A percentile compares a stretch with the other conserved stretches of the same genome.
These are phyloP conservation scores for Euplagia quadripunctaria DNA, from an alignment of 2,888 invertebrate genomes.

Conservation along the genomic window DNA sequence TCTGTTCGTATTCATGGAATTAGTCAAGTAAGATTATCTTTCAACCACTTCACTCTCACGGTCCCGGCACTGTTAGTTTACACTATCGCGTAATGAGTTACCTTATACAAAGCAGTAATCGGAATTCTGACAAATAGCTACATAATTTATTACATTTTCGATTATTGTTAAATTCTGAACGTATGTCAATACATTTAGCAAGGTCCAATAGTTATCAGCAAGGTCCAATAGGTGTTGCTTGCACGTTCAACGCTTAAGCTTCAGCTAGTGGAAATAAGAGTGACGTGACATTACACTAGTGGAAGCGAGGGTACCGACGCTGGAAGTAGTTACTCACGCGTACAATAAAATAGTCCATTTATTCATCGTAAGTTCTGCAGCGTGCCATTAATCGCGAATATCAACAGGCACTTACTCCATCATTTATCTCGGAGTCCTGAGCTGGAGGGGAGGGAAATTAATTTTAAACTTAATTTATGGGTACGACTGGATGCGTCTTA, in stretches of 20 bases:
- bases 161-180: too few species aligned
- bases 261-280: neutral
- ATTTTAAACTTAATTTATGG: constrained; percentile 37
- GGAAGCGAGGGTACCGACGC: too few species aligned
- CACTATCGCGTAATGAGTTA: neutral
- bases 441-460: constrained; percentile 22
- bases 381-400: constrained; percentile 23
- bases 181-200: too few species aligned
- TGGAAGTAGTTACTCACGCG: neutral
- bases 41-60: too few species aligned
- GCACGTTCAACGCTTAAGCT: neutral
- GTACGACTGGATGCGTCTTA: constrained; percentile 4
- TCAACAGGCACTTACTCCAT: constrained; percentile 19
- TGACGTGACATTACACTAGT: neutral
- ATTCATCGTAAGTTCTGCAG: constrained; percentile 16
- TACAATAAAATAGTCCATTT: constrained; percentile 22
- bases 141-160: neutral
- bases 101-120: neutral
- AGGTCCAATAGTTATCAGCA: too few species aligned
- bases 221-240: neutral
- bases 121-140: neutral
- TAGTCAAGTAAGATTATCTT: too few species aligned
- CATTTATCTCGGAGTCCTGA: constrained; percentile 27
- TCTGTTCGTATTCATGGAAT: too few species aligned
- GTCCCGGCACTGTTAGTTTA: neutral